Evolutionary conservation across 2,888 invertebrate genomes (phyloP), one percentile per base, ranked within the genome.

Genomic region (Melanostoma mellinum): DNA sequence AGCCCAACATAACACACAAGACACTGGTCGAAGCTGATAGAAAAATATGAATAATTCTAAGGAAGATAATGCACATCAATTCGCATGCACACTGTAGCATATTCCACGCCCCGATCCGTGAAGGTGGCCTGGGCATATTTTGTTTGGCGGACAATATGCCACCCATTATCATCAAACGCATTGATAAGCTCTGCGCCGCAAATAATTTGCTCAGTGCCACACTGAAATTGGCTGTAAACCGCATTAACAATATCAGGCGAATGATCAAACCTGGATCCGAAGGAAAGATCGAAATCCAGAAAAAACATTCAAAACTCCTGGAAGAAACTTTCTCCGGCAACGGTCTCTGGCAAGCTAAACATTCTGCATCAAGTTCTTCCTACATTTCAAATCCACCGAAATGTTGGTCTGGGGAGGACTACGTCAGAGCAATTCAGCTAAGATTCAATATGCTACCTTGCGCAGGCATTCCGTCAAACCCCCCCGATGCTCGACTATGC

Each of bases 401-500:
- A 46, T 46, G 46, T 46, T 56, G 56, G 56, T 40, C 33, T 6
- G 56, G 56, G 2, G 56, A 56, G 56, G 56, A 56, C 40, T 56
- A 40, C 20, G 30, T 56, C 3, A 4, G 30, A 6, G 32, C 40
- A 8, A n/a, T 33, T 6, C 20, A 10, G 46, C 20, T 46, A 10
- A 46, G 46, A 46, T 46, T 6, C 10, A 46, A 46, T 46, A 1
- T 46, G 20, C 6, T 46, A 8, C 46, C 10, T 10, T 46, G 46
- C 20, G 46, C 46, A 6, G 46, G 46, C 46, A 46, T 46, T 10
- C 44, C 60, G 0, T 60, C 60, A 33, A 60, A 60, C 10, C 60
- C 60, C 2, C 44, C 44, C 2, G 20, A 44, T 4, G 60, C 60
- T 6, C 32, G 60, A n/a, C 6, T 9, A 3, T 60, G 60, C 6